Percentiles rank a stretch among this genome's conserved stretches.
These are phyloP conservation scores for Venustoraphidia nigricollis DNA, from an alignment of 2,888 invertebrate genomes.

Conservation along the genomic window DNA sequence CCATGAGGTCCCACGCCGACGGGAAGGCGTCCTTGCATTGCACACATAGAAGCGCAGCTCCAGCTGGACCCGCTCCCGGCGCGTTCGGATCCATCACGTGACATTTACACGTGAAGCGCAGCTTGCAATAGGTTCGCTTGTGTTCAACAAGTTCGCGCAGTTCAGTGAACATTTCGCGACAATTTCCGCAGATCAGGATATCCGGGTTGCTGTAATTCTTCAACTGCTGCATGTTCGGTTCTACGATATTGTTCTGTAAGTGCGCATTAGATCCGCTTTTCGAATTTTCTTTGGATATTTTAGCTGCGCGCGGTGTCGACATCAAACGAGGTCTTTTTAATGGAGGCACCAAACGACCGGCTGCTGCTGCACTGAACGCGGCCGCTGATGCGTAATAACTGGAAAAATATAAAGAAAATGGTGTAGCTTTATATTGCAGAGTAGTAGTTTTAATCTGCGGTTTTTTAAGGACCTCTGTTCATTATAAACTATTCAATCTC, in stretches of 20 bases:
- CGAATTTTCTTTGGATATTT: too few species aligned
- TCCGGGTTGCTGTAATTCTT: slow-evolving; percentile 44
- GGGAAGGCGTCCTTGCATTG: slow-evolving; percentile 50
- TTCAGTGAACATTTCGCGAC: slow-evolving; percentile 57
- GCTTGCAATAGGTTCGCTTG: slow-evolving; percentile 56
- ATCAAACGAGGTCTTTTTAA: slow-evolving; percentile 6
- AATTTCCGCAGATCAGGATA: slow-evolving; percentile 64
- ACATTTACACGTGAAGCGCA: slow-evolving; percentile 56
- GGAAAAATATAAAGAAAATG: slow-evolving; percentile 3
- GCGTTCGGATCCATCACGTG: slow-evolving; percentile 26
- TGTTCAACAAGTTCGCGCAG: slow-evolving; percentile 58
- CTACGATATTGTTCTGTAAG: too few species aligned
- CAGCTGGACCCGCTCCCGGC: background rate
- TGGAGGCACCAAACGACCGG: slow-evolving; percentile 2
- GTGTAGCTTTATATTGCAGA: too few species aligned
- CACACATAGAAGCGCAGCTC: slow-evolving; percentile 42
- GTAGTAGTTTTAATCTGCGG: too few species aligned
- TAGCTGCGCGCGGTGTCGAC: background rate
- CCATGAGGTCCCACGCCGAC: slow-evolving; percentile 53
- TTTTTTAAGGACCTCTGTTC: too few species aligned
- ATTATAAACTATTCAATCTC: too few species aligned
- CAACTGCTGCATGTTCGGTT: too few species aligned
- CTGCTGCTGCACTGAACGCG: slow-evolving; percentile 2
- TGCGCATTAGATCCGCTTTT: too few species aligned
- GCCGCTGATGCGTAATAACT: slow-evolving; percentile 7